phyloP scores from a whole-genome alignment of 2,888 invertebrate genomes.

The Troglohyphantes excavatus region DNA sequence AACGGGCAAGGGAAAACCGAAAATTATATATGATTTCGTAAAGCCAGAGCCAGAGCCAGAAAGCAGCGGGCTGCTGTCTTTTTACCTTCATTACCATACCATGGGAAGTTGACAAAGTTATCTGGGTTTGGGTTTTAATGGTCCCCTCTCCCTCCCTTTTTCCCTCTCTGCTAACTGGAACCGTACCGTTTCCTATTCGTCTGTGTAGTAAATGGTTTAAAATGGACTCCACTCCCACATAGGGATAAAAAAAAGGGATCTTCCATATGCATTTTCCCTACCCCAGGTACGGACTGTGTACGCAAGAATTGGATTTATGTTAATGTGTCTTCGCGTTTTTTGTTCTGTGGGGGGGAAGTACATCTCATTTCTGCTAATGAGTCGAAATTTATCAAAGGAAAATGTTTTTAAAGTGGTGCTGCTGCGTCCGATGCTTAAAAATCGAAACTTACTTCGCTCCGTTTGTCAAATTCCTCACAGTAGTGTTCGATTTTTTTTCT shows the following conservation, averaged over 20 bases:
- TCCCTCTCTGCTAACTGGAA: constrained; percentile 2
- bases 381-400: constrained; percentile 77
- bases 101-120: constrained; percentile 73
- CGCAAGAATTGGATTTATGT: constrained; percentile 72
- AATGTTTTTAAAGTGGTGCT: constrained; percentile 69
- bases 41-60: constrained; percentile 7
- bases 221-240: constrained; percentile 40
- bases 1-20: constrained; percentile 49
- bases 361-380: constrained; percentile 77
- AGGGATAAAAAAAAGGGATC: constrained; percentile 25
- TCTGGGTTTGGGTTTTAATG: constrained; percentile 55
- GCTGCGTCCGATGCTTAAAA: constrained; percentile 4
- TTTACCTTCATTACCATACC: constrained; percentile 71
- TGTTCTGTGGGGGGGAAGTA: constrained; percentile 29
- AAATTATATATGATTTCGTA: constrained; percentile 76
- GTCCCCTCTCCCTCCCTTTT: constrained; percentile 3
- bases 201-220: constrained; percentile 61
- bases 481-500: constrained; percentile 13
- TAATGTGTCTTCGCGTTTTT: constrained; percentile 52
- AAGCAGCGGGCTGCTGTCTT: constrained; percentile 39
- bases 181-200: constrained; percentile 29
- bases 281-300: not conserved
- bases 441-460: constrained; percentile 48
- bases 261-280: constrained; percentile 3
- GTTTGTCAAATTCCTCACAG: not conserved